phyloP scores from a whole-genome alignment of 2,113 vertebrate genomes.

The Anoura caudifer region DNA sequence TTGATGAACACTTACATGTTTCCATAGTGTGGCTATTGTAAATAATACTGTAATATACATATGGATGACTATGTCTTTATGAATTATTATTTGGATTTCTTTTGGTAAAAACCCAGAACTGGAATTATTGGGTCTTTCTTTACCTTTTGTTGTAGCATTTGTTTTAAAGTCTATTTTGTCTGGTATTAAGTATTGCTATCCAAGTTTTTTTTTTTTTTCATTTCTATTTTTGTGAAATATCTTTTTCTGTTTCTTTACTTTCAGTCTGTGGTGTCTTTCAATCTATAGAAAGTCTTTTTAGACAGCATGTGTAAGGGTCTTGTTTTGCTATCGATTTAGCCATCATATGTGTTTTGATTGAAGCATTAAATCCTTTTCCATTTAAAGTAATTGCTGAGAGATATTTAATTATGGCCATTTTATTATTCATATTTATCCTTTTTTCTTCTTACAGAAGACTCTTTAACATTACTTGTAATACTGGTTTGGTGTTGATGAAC shows the following conservation, averaged over 20 bases:
- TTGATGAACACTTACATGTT: neutral
- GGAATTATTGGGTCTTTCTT: neutral
- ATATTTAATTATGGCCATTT: neutral
- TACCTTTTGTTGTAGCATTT: neutral
- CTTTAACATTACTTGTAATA: neutral
- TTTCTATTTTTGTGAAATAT: neutral
- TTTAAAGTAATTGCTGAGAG: no score
- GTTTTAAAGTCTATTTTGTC: neutral
- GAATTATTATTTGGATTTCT: neutral
- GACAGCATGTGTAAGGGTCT: neutral
- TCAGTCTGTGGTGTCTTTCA: neutral
- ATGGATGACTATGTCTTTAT: neutral
- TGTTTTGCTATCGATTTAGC: neutral
- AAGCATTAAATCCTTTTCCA: neutral
- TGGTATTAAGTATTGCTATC: neutral
- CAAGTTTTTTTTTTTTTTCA: neutral
- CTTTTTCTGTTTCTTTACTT: neutral
- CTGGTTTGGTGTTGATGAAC: neutral
- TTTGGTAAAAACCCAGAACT: neutral
- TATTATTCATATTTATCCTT: neutral
- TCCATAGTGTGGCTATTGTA: neutral
- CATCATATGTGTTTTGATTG: neutral
- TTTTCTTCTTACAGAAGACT: neutral
- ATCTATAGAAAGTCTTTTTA: neutral
- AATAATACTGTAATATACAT: neutral